Base-by-base conservation (phyloP, 30 jellyfish, hydroid and myxozoan species). In the Chironex yamaguchii region DNA sequence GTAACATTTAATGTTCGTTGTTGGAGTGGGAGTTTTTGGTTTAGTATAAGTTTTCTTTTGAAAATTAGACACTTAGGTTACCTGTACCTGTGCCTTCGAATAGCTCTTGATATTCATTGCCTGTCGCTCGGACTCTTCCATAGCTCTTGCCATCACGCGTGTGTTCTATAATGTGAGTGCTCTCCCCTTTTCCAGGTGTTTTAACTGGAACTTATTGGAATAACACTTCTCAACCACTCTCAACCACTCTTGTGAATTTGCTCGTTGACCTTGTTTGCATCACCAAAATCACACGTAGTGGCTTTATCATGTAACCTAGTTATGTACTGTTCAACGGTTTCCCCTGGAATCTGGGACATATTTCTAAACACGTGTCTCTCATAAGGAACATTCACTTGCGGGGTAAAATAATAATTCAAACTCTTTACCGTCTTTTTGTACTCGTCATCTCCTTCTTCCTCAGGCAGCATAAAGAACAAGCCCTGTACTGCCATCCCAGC, bases 201-300 rank as follows among this genome's bases (percentile, higher is more conserved):
- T 53, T 64, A 35, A 34, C 67, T 90, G 6, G 1, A 74, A 48
- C 70, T 28, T 29, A 17, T 75, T 29, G 36, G 89, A 70, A 29
- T 6, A 63, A 34, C 89, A 83, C 32, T 70, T 70, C 36, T 52
- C 89, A 22, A 82, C 70, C 66, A 82, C 89, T 67, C 70, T 87
- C 24, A 35, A 67, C 22, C 82, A 25, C 2, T n/a, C n/a, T n/a
- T n/a, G n/a, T n/a, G n/a, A 2, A 82, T 67, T 34, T 71, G 74
- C 28, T 82, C 93, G 51, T 69, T 88, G 4, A 12, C 36, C 2
- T 23, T 49, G 13, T 36, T 62, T 14, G n/a, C n/a, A n/a, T n/a
- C n/a, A 6, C 42, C 76, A 67, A 82, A 82, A 2, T 82, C 89
- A 82, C 93, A 82, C 9, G 53, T 20, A 24, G 50, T 63, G n/a